These are phyloP conservation scores for Acanthurus lineatus DNA, from an alignment of 2,797 vertebrate genomes.

Conservation along the genomic window DNA sequence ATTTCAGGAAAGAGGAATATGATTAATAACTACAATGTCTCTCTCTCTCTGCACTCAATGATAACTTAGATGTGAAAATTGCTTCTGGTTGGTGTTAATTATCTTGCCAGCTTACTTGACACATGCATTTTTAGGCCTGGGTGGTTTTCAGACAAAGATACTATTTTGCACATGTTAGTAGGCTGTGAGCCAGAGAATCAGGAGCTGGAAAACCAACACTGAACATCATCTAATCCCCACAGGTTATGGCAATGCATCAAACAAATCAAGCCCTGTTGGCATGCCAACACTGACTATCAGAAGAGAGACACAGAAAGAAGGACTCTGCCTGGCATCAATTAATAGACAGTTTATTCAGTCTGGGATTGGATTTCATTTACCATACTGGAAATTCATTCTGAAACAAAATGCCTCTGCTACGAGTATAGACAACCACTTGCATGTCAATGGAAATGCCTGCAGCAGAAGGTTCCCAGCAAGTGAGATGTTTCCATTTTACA, in stretches of 20 bases:
- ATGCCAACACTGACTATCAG: constrained; percentile 66
- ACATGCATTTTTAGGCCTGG: constrained; percentile 79
- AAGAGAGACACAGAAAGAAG: constrained; percentile 69
- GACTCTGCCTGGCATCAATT: constrained; percentile 77
- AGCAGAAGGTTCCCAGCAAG: constrained; percentile 55
- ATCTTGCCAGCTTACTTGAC: constrained; percentile 85
- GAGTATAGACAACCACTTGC: constrained; percentile 54
- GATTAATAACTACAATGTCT: constrained; percentile 82
- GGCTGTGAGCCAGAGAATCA: constrained; percentile 73
- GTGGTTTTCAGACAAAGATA: constrained; percentile 84
- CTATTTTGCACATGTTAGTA: constrained; percentile 83
- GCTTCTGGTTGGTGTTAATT: constrained; percentile 86
- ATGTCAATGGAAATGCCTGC: constrained; percentile 59
- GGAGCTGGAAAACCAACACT: constrained; percentile 68
- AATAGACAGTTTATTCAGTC: constrained; percentile 79
- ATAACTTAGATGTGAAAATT: constrained; percentile 85
- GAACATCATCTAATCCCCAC: constrained; percentile 80
- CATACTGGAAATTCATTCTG: constrained; percentile 67
- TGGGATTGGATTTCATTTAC: constrained; percentile 69
- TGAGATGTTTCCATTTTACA: constrained; percentile 49
- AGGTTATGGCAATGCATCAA: constrained; percentile 83
- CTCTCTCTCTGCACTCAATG: constrained; percentile 75
- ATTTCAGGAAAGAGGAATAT: constrained; percentile 81
- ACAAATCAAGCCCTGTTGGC: constrained; percentile 78
- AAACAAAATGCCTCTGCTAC: constrained; percentile 61